phyloP scores from a whole-genome alignment of 2,797 vertebrate genomes.

The Protonibea diacanthus region DNA sequence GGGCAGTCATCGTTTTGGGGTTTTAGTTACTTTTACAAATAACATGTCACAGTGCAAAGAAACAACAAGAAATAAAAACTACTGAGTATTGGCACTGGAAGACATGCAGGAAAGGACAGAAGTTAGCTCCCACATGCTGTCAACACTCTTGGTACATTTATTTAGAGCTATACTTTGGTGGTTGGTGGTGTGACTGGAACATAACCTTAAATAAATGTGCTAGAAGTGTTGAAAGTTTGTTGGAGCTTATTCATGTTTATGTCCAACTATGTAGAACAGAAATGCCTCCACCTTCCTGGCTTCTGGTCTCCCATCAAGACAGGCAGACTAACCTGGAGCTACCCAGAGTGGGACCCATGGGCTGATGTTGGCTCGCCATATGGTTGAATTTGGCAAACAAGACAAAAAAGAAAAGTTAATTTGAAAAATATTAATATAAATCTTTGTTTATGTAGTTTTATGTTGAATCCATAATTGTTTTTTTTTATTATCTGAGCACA shows the following conservation, averaged over 20 bases:
- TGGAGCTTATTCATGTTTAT: not conserved
- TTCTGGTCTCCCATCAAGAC: not conserved
- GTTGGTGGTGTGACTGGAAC: slow-evolving; percentile 1
- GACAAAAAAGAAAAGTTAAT: no score
- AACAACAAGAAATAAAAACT: not conserved
- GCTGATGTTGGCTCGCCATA: no score
- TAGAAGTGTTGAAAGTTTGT: slow-evolving; percentile 1
- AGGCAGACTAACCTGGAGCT: not conserved
- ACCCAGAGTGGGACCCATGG: no score
- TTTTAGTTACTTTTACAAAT: not conserved
- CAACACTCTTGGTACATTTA: not conserved
- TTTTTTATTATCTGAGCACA: no score
- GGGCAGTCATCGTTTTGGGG: not conserved
- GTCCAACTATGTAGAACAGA: not conserved
- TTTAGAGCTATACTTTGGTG: not conserved
- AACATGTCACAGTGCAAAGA: not conserved
- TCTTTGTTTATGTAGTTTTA: no score
- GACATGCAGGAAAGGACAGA: not conserved
- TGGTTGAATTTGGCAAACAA: no score
- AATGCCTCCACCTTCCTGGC: not conserved
- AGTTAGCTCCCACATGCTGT: not conserved
- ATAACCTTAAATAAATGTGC: not conserved
- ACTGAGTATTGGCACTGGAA: not conserved
- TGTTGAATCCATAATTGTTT: no score
- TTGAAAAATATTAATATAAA: no score